Conservation (phyloP, 2,113 vertebrate species). For the Catharus bicknelli region DNA sequence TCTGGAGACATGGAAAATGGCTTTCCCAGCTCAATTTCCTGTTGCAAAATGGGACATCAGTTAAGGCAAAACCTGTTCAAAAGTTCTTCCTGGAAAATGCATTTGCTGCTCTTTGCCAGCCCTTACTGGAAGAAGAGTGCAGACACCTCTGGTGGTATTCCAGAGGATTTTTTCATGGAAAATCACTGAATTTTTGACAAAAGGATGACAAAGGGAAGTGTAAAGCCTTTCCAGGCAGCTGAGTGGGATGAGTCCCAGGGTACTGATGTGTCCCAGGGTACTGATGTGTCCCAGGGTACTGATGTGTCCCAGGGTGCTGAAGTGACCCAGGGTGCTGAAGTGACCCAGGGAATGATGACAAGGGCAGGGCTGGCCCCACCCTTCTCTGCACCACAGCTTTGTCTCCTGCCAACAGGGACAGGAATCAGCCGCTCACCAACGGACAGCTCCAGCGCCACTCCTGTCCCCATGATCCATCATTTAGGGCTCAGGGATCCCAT, state of each 20-base stretch:
- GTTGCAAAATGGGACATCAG: neutral
- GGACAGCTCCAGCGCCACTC: neutral
- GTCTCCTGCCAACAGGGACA: neutral
- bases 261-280: neutral
- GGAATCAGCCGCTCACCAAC: neutral
- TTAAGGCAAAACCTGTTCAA: neutral
- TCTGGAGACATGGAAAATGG: neutral
- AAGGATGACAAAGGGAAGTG: neutral
- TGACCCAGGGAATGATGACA: neutral
- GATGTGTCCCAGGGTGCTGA: neutral
- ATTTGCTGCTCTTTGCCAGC: neutral
- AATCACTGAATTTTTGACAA: neutral
- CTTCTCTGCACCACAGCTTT: neutral
- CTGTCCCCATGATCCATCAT: neutral
- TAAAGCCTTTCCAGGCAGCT: neutral
- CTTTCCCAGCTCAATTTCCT: neutral
- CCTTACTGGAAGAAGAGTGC: neutral
- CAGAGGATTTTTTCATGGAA: too few species aligned
- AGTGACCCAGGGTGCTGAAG: too few species aligned
- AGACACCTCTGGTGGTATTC: neutral
- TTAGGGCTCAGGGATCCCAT: neutral
- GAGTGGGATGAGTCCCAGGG: neutral
- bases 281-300: neutral
- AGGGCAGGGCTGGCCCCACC: rapidly evolving
- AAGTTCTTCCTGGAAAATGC: neutral